Evolutionary conservation across 2,797 vertebrate species (phyloP).

Genomic region (Cheirogaleus major): DNA sequence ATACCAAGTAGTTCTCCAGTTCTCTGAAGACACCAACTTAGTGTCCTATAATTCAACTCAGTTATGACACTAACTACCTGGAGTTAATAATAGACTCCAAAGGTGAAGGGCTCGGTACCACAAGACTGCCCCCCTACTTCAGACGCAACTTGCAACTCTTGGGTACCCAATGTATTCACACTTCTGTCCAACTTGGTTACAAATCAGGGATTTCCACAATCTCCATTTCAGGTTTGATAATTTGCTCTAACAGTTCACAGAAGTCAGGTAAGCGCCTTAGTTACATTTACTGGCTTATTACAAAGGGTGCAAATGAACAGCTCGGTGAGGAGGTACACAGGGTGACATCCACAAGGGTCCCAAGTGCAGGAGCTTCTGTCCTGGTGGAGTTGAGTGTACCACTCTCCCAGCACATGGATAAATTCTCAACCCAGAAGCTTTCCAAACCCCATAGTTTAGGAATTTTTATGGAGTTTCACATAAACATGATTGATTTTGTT

Average conservation of each 20-base stretch:
- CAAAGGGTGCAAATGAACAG: not conserved
- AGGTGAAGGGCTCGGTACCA: not conserved
- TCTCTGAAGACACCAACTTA: not conserved
- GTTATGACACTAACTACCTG: not conserved
- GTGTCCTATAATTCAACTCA: not conserved
- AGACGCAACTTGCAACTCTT: not conserved
- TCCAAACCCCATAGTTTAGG: not conserved
- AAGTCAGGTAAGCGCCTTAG: not conserved
- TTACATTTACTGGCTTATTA: not conserved
- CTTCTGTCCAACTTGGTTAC: not conserved
- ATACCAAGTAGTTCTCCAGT: not conserved
- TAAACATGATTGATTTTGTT: not conserved
- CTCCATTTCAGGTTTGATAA: not conserved
- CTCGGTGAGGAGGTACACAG: no score
- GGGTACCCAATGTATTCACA: fast-evolving
- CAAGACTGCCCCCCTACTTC: not conserved
- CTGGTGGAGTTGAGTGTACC: no score
- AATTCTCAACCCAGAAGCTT: not conserved
- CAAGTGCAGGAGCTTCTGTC: fast-evolving
- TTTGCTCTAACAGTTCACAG: no score
- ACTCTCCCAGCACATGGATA: no score
- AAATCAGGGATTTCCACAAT: not conserved
- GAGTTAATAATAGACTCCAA: not conserved
- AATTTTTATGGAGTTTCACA: not conserved
- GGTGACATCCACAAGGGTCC: not conserved